Percentiles rank a stretch among this genome's conserved stretches.
Evolutionary conservation across 64 coral and sea anemone genomes (phyloP).

Genomic region (Astreopora myriophthalma): DNA sequence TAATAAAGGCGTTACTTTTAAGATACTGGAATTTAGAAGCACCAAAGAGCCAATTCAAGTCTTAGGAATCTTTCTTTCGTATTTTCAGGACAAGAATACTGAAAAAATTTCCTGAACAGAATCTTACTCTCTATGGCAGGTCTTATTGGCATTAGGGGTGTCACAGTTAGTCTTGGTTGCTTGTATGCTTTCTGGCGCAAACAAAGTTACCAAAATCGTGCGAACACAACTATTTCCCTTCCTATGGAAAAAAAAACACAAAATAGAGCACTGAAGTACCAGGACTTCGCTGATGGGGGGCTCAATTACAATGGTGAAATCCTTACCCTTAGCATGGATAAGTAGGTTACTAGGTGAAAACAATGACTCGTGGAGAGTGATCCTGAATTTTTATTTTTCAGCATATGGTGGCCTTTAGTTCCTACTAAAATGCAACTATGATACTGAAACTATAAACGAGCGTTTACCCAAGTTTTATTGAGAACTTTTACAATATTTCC

Average conservation of each 20-base stretch:
- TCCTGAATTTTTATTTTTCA: no score
- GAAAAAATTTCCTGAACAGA: background rate
- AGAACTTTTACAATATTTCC: no score
- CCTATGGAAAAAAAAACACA: background rate
- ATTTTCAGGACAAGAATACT: background rate
- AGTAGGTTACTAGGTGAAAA: no score
- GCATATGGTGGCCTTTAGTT: no score
- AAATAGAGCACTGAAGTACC: background rate
- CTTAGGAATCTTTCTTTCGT: background rate
- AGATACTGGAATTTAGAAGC: slow-evolving; percentile 4
- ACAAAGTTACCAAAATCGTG: background rate
- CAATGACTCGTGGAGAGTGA: no score
- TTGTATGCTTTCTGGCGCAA: background rate
- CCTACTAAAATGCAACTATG: no score
- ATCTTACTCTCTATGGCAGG: background rate
- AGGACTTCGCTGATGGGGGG: background rate
- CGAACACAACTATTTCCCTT: background rate
- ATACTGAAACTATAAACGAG: no score
- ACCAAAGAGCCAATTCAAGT: background rate
- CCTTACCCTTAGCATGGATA: background rate
- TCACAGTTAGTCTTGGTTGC: background rate
- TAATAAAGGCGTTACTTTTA: background rate
- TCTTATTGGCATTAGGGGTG: background rate
- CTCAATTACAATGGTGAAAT: background rate
- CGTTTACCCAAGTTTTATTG: no score